Evolutionary conservation across 1,140 invertebrate species (phyloP), one percentile per base, ranked within the genome.

Genomic region (Oryctes rhinoceros): DNA sequence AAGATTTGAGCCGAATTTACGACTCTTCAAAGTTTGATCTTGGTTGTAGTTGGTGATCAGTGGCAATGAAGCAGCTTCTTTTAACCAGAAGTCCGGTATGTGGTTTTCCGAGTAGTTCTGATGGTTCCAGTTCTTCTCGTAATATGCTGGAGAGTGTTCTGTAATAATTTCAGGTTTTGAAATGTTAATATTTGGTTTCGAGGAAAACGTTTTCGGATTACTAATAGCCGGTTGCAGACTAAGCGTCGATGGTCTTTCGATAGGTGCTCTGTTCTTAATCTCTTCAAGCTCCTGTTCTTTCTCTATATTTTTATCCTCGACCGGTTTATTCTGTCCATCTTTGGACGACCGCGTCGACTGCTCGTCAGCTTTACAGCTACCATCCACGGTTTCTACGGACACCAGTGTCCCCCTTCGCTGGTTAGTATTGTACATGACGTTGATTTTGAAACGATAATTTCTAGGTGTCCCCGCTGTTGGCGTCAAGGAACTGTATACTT

Each of bases 401-500:
- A 76, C 20, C 18, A 76, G 1, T 1, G 75, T 76, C n/a, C 75
- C 75, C 48, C 75, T 76, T n/a, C 75, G 6, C 18, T 76, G 37
- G n/a, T 20, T 48, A 20, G 18, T 35, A n/a, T 48, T 49, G 9
- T 47, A 47, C 37, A 24, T 47, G 5, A 76, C 20, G 48, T 76
- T 76, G 7, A 76, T 7, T 47, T 76, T 76, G 9, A 76, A 76
- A 13, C n/a, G 37, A 49, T 47, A 76, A 76, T 76, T 76, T 76
- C 4, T 76, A 6, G 75, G 39, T 20, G 37, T 44, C 9, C 39
- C 18, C 13, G 75, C 35, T 9, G 75, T 76, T 13, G 75, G 75
- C 18, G 11, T 44, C 39, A 76, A 11, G 7, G 75, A 76, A 18
- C 18, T 15, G 15, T 59, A 82, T 13, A 85, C 82, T 80, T 85